Conservation (phyloP, 1,140 invertebrate species). For the Magallana gigas region DNA sequence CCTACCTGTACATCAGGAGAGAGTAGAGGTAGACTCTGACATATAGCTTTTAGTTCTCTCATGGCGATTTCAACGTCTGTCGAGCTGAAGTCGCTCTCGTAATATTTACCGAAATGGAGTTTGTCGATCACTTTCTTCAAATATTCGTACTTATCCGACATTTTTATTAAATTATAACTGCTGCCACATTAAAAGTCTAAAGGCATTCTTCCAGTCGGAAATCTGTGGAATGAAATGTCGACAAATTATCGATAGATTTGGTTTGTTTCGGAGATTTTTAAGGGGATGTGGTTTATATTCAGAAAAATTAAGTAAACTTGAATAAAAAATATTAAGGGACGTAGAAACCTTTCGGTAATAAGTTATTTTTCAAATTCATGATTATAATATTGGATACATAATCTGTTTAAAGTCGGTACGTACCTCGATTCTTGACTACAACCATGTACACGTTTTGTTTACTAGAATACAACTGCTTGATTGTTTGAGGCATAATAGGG, state of each 20-base stretch:
- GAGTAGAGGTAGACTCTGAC: background rate
- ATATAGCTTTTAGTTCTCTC: background rate
- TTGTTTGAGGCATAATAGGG: too few species aligned
- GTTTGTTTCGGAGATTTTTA: too few species aligned
- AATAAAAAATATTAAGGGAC: background rate
- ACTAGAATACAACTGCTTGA: too few species aligned
- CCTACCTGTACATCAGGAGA: background rate
- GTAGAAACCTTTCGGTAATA: background rate
- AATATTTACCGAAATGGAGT: conserved; percentile 7
- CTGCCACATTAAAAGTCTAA: too few species aligned
- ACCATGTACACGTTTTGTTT: too few species aligned
- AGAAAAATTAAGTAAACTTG: too few species aligned
- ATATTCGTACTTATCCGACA: conserved; percentile 4
- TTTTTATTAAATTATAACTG: background rate
- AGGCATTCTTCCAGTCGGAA: background rate
- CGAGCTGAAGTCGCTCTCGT: conserved; percentile 12
- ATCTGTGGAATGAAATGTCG: too few species aligned
- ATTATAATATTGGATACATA: background rate
- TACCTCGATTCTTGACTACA: too few species aligned
- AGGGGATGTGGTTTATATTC: too few species aligned
- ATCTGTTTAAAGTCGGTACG: too few species aligned
- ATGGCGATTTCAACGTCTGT: conserved; percentile 6
- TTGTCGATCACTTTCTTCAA: conserved; percentile 24
- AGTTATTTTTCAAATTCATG: background rate
- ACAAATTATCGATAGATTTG: too few species aligned